Percentiles rank a stretch among this genome's conserved stretches.
These are phyloP conservation scores for Percopsis transmontana DNA, from an alignment of 2,113 vertebrate genomes.

Conservation along the genomic window DNA sequence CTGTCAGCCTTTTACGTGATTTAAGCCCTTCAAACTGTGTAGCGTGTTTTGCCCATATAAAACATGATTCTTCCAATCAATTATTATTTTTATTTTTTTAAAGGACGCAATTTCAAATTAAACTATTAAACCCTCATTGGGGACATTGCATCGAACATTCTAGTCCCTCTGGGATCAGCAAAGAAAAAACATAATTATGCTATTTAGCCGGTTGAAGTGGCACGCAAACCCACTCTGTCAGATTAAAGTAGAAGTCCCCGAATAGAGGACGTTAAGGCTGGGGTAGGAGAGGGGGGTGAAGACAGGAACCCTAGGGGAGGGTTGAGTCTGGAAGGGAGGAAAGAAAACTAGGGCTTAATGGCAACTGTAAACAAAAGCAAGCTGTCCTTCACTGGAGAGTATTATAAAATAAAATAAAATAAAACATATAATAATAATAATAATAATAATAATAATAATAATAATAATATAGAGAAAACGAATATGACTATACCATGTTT, in stretches of 20 bases:
- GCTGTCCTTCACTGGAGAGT: constrained; percentile 58
- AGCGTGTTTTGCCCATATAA: constrained; percentile 21
- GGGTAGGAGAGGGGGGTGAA: constrained; percentile 72
- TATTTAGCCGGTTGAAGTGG: constrained; percentile 79
- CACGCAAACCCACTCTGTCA: constrained; percentile 73
- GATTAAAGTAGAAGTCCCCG: constrained; percentile 76
- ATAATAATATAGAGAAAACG: not conserved
- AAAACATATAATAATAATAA: not conserved
- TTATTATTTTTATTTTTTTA: constrained; percentile 19
- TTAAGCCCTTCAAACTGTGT: constrained; percentile 16
- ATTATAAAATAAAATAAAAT: not conserved
- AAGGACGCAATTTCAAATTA: constrained; percentile 54
- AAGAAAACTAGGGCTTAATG: constrained; percentile 83
- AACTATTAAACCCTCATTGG: constrained; percentile 53
- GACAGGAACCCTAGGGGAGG: constrained; percentile 77
- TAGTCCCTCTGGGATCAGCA: constrained; percentile 59
- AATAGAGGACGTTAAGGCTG: constrained; percentile 78
- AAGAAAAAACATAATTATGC: constrained; percentile 76
- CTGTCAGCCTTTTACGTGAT: constrained; percentile 32
- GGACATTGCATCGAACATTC: constrained; percentile 65
- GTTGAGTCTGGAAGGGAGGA: constrained; percentile 71
- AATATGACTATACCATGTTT: not conserved
- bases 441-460: constrained; percentile 7
- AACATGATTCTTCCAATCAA: constrained; percentile 37
- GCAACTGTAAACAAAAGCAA: constrained; percentile 69